A percentile compares a stretch with the other conserved stretches of the same genome.
phyloP scores from a whole-genome alignment of 2,797 vertebrate species.

The Gila robusta region DNA sequence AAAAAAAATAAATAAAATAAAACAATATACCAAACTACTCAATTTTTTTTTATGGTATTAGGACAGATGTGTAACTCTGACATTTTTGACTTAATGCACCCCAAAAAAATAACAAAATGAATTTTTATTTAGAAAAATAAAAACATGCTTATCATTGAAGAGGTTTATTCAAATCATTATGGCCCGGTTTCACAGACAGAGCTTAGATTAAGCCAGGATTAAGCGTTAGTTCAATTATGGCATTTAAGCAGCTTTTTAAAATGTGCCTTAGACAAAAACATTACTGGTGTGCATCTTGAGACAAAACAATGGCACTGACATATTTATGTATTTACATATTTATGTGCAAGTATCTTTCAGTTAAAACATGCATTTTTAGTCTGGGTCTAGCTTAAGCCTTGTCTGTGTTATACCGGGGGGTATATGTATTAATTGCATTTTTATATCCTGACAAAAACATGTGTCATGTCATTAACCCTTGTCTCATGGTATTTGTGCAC shows the following conservation, averaged over 20 bases:
- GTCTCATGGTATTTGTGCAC: background rate
- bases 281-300: no score
- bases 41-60: background rate
- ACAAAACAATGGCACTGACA: background rate
- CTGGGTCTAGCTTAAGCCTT: background rate
- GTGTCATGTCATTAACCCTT: background rate
- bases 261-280: no score
- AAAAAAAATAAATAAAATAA: no score
- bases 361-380: background rate
- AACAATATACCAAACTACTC: background rate
- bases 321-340: background rate
- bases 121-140: background rate
- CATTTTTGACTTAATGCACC: background rate
- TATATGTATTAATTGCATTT: background rate
- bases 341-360: background rate
- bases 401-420: background rate
- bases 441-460: background rate
- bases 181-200: background rate
- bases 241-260: background rate
- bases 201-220: background rate
- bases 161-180: background rate
- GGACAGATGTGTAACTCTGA: background rate
- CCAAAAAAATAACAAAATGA: background rate
- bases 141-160: background rate
- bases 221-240: background rate